Evolutionary conservation across 2,113 vertebrate genomes (phyloP).

Genomic region (Danio rerio): DNA sequence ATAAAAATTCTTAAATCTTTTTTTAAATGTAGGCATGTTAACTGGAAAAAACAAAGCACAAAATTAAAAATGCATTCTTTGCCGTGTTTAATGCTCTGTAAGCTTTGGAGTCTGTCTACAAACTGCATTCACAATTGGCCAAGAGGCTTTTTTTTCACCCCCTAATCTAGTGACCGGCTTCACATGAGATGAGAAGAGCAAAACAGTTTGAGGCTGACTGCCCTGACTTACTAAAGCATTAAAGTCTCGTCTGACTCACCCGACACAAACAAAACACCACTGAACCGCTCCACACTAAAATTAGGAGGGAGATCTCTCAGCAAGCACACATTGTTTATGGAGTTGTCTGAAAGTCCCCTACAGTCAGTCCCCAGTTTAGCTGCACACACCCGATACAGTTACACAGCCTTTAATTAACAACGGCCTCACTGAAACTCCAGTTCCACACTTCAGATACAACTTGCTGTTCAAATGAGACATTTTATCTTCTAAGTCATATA

Average conservation of each 20-base stretch:
- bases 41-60: background rate
- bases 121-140: background rate
- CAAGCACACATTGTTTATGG: slow-evolving; percentile 51
- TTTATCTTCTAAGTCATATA: too few relatives aligned
- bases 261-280: slow-evolving; percentile 13
- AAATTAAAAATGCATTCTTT: background rate
- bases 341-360: slow-evolving; percentile 47
- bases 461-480: background rate
- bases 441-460: slow-evolving; percentile 32
- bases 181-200: background rate
- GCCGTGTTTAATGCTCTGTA: background rate
- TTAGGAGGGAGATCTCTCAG: slow-evolving; percentile 50
- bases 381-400: slow-evolving; percentile 45
- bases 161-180: background rate
- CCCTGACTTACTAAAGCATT: slow-evolving; percentile 4
- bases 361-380: background rate
- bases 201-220: slow-evolving; percentile 12
- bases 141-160: background rate
- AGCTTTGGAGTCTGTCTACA: background rate
- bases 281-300: slow-evolving; percentile 46
- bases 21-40: background rate
- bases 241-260: slow-evolving; percentile 45
- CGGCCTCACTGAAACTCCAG: slow-evolving; percentile 12
- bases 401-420: slow-evolving; percentile 41
- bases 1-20: too few relatives aligned